phyloP scores from a whole-genome alignment of 2,888 invertebrate species.

The Apamea anceps region DNA sequence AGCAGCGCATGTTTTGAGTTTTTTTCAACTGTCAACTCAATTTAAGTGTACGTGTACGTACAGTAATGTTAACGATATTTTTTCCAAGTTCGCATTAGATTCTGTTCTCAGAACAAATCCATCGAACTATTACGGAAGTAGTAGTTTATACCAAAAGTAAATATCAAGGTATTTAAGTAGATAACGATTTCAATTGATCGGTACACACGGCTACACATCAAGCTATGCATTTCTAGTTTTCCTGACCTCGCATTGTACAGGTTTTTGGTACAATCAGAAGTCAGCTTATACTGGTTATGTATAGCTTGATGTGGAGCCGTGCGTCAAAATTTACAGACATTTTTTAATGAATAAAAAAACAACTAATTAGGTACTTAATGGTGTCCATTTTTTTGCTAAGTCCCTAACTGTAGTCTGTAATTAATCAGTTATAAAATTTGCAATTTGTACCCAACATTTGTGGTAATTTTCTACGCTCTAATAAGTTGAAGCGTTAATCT shows the following conservation, averaged over 20 bases:
- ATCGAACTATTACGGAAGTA: neutral
- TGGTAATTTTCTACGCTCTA: constrained; percentile 53
- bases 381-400: constrained; percentile 4
- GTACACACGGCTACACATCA: neutral
- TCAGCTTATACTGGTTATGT: too few relatives aligned
- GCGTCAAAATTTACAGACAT: neutral
- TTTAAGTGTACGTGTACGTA: constrained; percentile 68
- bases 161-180: neutral
- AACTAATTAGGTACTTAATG: neutral
- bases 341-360: neutral
- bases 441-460: constrained; percentile 51
- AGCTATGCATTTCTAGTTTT: too few relatives aligned
- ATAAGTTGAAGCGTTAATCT: constrained; percentile 28
- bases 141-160: neutral
- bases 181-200: neutral
- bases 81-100: constrained; percentile 59
- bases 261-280: too few relatives aligned
- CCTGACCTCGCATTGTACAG: too few relatives aligned
- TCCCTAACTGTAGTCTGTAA: constrained; percentile 43
- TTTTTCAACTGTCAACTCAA: constrained; percentile 60
- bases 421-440: constrained; percentile 49
- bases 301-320: too few relatives aligned
- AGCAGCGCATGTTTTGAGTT: constrained; percentile 19
- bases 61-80: constrained; percentile 71
- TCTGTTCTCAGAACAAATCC: neutral